Evolutionary conservation across 2,113 vertebrate species (phyloP).

Genomic region (Oryzias woworae): DNA sequence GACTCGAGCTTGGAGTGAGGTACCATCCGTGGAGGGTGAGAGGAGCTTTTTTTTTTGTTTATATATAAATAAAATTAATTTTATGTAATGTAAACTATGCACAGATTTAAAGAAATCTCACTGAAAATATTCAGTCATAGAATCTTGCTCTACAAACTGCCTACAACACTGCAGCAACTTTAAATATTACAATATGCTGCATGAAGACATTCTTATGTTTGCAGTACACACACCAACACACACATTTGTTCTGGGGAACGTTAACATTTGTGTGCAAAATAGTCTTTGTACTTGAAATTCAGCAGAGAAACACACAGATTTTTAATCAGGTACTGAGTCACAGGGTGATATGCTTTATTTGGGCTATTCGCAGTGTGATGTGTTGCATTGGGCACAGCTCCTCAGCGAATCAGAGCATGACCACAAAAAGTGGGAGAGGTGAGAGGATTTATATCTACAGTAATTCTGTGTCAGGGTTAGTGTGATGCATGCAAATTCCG

Average conservation of each 20-base stretch:
- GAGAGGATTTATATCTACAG: slow-evolving; percentile 21
- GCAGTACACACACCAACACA: not conserved
- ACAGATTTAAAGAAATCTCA: too few species aligned
- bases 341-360: slow-evolving; percentile 23
- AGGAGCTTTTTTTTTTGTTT: too few species aligned
- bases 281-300: slow-evolving; percentile 18
- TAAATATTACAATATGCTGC: too few species aligned
- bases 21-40: too few species aligned
- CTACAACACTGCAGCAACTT: too few species aligned
- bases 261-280: slow-evolving; percentile 9
- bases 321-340: slow-evolving; percentile 15
- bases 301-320: not conserved
- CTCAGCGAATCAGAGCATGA: slow-evolving; percentile 45
- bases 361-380: slow-evolving; percentile 30
- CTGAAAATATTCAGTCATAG: too few species aligned
- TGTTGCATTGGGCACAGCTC: slow-evolving; percentile 19
- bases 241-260: not conserved
- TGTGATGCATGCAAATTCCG: slow-evolving; percentile 14
- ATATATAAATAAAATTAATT: too few species aligned
- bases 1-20: too few species aligned
- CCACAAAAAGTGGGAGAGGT: slow-evolving; percentile 11
- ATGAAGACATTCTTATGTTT: too few species aligned
- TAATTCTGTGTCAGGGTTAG: slow-evolving; percentile 8
- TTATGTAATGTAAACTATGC: too few species aligned
- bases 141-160: too few species aligned